phyloP scores from a whole-genome alignment of 1,140 invertebrate species.

The Ostrea edulis region DNA sequence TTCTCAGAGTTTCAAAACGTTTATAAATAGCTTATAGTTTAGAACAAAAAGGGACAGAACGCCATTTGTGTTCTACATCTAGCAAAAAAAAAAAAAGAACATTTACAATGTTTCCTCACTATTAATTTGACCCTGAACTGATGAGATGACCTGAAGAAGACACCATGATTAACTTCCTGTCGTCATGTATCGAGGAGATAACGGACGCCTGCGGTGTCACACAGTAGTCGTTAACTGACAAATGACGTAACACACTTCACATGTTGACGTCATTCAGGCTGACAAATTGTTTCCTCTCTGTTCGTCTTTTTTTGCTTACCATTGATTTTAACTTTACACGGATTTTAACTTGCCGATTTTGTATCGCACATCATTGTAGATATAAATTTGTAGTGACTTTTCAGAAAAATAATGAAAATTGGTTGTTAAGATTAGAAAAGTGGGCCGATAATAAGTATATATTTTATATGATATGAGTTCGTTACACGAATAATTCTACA shows the following conservation, averaged over 20 bases:
- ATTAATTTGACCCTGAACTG: neutral
- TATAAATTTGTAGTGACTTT: neutral
- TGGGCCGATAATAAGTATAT: too few species aligned
- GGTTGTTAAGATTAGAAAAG: too few species aligned
- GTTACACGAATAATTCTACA: too few species aligned
- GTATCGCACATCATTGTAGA: too few species aligned
- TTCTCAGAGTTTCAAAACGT: too few species aligned
- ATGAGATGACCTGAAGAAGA: neutral
- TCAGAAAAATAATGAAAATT: neutral
- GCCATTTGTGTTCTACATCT: too few species aligned
- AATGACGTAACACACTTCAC: slow-evolving; percentile 13
- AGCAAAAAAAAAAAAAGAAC: too few species aligned
- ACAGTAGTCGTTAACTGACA: slow-evolving; percentile 6
- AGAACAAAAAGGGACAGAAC: too few species aligned
- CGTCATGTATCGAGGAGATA: neutral
- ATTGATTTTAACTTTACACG: too few species aligned
- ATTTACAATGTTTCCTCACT: neutral
- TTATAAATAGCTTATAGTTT: too few species aligned
- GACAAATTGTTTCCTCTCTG: neutral
- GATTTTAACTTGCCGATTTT: too few species aligned
- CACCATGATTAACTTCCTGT: slow-evolving; percentile 3
- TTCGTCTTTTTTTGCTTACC: neutral
- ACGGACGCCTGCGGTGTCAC: neutral
- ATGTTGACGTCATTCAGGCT: neutral
- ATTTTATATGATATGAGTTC: too few species aligned